These are phyloP conservation scores for Prosapia bicincta DNA, from an alignment of 2,888 invertebrate genomes.

Conservation along the genomic window DNA sequence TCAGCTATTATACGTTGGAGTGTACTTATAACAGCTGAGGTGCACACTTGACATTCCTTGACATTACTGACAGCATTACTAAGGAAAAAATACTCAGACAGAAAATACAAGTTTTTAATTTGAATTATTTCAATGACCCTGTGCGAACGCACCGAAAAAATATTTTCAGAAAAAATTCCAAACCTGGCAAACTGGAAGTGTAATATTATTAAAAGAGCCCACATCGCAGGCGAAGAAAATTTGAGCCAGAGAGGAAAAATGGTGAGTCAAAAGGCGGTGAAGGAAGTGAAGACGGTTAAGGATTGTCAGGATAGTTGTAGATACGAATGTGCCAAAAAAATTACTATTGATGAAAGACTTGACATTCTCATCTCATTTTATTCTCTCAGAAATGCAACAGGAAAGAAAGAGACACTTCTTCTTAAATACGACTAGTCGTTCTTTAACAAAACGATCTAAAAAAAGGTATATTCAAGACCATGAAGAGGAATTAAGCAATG, in stretches of 20 bases:
- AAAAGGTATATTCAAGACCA: not conserved
- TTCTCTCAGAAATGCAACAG: not conserved
- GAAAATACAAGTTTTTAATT: no score
- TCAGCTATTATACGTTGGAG: no score
- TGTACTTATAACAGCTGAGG: no score
- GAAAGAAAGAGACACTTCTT: no score
- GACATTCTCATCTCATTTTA: conserved; percentile 3
- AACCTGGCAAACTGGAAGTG: no score
- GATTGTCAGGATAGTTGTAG: conserved; percentile 5
- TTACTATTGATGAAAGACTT: conserved; percentile 6
- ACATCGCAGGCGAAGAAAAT: not conserved
- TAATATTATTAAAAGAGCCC: conserved; percentile 8
- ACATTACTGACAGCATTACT: no score
- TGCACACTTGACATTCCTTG: no score
- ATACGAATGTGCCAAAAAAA: not conserved
- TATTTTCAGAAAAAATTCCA: no score
- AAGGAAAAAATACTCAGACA: no score
- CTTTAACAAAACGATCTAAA: no score
- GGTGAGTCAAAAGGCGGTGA: not conserved
- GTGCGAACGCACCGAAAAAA: not conserved
- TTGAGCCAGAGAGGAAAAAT: conserved; percentile 1
- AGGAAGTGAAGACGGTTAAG: not conserved
- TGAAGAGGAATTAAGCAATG: not conserved
- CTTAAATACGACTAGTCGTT: no score
- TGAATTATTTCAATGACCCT: not conserved